A percentile compares a stretch with the other conserved stretches of the same genome.
phyloP scores from a whole-genome alignment of 2,113 vertebrate genomes.

The Dasyornis broadbenti region DNA sequence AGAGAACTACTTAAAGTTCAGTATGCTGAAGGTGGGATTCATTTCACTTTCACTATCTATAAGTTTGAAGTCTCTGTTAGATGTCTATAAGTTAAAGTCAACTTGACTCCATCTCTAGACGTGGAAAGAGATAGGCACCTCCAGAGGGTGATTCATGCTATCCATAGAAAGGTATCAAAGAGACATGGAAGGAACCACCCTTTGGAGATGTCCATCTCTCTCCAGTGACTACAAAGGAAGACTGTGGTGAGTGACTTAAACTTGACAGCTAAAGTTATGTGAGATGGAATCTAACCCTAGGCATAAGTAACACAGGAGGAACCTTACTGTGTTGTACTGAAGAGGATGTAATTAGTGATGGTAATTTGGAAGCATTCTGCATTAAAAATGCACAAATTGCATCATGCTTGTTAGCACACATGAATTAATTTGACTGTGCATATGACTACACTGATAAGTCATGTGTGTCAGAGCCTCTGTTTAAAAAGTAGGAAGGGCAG shows the following conservation, averaged over 20 bases:
- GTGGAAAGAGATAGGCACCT: not conserved
- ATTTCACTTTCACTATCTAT: not conserved
- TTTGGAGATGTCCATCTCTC: not conserved
- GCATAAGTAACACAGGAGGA: not conserved
- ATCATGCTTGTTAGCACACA: not conserved
- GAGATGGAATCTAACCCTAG: not conserved
- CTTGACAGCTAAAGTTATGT: not conserved
- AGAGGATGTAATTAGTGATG: not conserved
- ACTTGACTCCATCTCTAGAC: not conserved
- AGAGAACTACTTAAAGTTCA: slow-evolving; percentile 15
- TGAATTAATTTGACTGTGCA: not conserved
- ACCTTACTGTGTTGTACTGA: not conserved
- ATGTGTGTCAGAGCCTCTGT: not conserved
- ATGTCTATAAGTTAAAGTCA: not conserved
- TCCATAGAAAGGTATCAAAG: not conserved
- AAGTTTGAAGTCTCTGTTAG: not conserved
- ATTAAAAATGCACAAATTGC: not conserved
- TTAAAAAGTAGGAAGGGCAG: not conserved
- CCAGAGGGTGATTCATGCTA: not conserved
- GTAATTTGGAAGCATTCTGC: not conserved
- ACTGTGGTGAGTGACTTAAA: not conserved
- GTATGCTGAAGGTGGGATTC: not conserved
- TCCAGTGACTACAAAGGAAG: not conserved
- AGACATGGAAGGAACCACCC: not conserved
- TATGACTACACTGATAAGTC: not conserved